phyloP scores from a whole-genome alignment of 2,113 vertebrate genomes.

The Burhinus oedicnemus region DNA sequence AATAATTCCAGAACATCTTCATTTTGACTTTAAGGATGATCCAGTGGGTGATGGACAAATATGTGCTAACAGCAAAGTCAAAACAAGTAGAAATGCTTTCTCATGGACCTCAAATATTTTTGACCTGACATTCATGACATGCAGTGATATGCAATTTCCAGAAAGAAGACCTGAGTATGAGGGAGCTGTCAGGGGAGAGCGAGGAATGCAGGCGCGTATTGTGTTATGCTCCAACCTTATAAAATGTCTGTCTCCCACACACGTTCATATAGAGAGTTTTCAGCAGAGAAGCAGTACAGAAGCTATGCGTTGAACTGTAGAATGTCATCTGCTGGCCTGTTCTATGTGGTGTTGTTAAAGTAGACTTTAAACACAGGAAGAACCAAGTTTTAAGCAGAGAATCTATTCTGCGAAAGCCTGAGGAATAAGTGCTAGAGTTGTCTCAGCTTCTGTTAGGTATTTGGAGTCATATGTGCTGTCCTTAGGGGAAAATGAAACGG shows the following conservation, averaged over 20 bases:
- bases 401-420: neutral
- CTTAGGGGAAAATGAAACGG: neutral
- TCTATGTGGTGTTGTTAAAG: neutral
- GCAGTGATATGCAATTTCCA: conserved; percentile 19
- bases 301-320: neutral
- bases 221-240: neutral
- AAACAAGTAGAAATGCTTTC: neutral
- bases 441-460: neutral
- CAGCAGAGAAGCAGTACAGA: neutral
- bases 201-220: neutral
- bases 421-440: neutral
- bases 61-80: neutral
- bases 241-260: neutral
- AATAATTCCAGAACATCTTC: neutral
- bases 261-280: neutral
- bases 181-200: neutral
- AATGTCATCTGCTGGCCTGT: neutral
- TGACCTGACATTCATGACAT: neutral
- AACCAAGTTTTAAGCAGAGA: neutral
- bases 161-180: conserved; percentile 1
- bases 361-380: neutral
- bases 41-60: neutral
- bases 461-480: neutral
- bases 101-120: neutral
- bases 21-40: neutral